A percentile compares a stretch with the other conserved stretches of the same genome.
Evolutionary conservation across 23 tunicate species (phyloP).

Genomic region (Diplosoma virens): DNA sequence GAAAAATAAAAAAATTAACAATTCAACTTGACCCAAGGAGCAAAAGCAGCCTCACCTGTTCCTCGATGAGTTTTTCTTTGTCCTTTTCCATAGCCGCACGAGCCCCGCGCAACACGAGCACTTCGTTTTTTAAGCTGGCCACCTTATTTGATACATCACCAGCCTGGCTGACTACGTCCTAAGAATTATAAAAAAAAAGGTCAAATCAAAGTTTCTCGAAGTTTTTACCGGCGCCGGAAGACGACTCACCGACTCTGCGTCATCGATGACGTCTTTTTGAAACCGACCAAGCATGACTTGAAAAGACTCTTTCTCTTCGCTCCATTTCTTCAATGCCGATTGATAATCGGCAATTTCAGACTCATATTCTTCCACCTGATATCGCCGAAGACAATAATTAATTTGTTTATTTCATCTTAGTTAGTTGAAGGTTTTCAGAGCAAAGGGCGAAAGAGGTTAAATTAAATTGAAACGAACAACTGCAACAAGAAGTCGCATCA

Average conservation of each 20-base stretch:
- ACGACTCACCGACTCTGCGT: not conserved
- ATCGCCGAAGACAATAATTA: not conserved
- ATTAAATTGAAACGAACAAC: too few relatives aligned
- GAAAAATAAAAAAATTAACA: not conserved
- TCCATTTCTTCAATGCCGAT: constrained; percentile 54
- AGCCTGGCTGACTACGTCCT: too few relatives aligned
- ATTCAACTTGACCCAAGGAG: too few relatives aligned
- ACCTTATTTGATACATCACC: too few relatives aligned
- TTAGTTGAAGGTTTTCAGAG: too few relatives aligned
- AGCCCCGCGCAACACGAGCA: constrained; percentile 29
- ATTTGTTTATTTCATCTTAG: not conserved
- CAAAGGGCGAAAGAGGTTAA: too few relatives aligned
- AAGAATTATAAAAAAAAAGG: too few relatives aligned
- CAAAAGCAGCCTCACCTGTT: constrained; percentile 32
- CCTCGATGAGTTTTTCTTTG: constrained; percentile 25
- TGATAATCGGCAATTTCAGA: constrained; percentile 58
- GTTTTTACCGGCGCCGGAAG: too few relatives aligned
- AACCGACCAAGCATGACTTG: constrained; percentile 46
- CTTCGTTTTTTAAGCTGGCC: too few relatives aligned
- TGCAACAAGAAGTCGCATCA: too few relatives aligned
- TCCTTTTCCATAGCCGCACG: constrained; percentile 50
- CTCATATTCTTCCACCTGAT: constrained; percentile 81
- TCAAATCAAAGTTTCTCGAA: too few relatives aligned
- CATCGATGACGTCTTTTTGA: constrained; percentile 6
- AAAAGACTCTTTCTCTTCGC: constrained; percentile 54